A percentile compares a stretch with the other conserved stretches of the same genome.
These are phyloP conservation scores for Lagenorhynchus albirostris DNA, from an alignment of 2,113 vertebrate genomes.

Conservation along the genomic window DNA sequence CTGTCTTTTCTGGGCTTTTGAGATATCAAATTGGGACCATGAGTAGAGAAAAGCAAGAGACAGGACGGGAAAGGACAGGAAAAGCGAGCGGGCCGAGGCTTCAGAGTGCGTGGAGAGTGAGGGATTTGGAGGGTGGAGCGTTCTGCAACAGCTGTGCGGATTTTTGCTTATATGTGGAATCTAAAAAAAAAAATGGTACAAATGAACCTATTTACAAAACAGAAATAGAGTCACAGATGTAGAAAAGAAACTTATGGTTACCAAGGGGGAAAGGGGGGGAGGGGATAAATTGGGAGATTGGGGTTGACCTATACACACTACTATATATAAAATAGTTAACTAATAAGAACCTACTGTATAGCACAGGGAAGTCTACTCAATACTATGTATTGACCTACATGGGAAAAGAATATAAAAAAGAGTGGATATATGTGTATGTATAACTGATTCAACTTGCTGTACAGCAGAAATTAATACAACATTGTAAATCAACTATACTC, in stretches of 20 bases:
- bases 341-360: background rate
- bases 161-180: background rate
- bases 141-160: too few species aligned
- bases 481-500: background rate
- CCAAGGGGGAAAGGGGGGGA: background rate
- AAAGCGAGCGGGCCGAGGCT: background rate
- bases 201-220: background rate
- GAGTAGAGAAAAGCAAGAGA: background rate
- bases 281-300: background rate
- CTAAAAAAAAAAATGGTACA: background rate
- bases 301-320: background rate
- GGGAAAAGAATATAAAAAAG: background rate
- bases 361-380: background rate
- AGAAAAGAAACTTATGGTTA: background rate
- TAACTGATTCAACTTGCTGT: background rate
- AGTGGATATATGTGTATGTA: background rate
- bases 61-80: background rate
- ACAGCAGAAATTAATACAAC: background rate
- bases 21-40: background rate
- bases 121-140: background rate
- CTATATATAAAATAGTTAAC: background rate
- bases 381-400: background rate
- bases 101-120: fast-evolving
- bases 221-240: background rate
- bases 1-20: background rate